Conservation (phyloP, 1,140 invertebrate genomes). For the Rhynchophorus ferrugineus region DNA sequence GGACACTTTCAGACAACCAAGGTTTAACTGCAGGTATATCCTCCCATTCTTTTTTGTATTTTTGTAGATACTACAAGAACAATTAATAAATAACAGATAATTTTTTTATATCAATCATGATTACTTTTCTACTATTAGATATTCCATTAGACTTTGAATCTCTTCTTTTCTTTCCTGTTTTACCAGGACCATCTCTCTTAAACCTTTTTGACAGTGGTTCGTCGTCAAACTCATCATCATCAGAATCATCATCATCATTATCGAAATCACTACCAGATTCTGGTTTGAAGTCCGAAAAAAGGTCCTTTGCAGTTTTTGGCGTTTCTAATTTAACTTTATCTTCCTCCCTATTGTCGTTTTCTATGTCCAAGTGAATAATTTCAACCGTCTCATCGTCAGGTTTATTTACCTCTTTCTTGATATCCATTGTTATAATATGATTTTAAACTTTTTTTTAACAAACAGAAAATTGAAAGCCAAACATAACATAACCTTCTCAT, state of each 20-base stretch:
- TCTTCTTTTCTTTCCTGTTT: constrained; percentile 14
- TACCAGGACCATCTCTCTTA: constrained; percentile 16
- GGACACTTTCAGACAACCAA: constrained; percentile 32
- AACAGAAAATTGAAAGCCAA: not conserved
- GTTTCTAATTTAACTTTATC: constrained; percentile 16
- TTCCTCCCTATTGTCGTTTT: constrained; percentile 9
- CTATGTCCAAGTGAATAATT: constrained; percentile 19
- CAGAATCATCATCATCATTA: constrained; percentile 7
- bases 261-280: constrained; percentile 25
- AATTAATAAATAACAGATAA: constrained; percentile 4
- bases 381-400: constrained; percentile 13
- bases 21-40: constrained; percentile 31
- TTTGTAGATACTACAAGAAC: constrained; percentile 28
- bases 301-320: constrained; percentile 27
- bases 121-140: constrained; percentile 14
- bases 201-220: constrained; percentile 25
- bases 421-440: constrained; percentile 2
- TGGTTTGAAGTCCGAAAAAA: constrained; percentile 27
- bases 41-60: constrained; percentile 37
- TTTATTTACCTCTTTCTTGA: constrained; percentile 13
- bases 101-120: too few relatives aligned
- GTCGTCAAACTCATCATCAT: constrained; percentile 23
- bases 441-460: not conserved
- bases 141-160: constrained; percentile 1
- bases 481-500: too few relatives aligned